Evolutionary conservation across 2,888 invertebrate species (phyloP), one percentile per base, ranked within the genome.

Genomic region (Synanthedon vespiformis): DNA sequence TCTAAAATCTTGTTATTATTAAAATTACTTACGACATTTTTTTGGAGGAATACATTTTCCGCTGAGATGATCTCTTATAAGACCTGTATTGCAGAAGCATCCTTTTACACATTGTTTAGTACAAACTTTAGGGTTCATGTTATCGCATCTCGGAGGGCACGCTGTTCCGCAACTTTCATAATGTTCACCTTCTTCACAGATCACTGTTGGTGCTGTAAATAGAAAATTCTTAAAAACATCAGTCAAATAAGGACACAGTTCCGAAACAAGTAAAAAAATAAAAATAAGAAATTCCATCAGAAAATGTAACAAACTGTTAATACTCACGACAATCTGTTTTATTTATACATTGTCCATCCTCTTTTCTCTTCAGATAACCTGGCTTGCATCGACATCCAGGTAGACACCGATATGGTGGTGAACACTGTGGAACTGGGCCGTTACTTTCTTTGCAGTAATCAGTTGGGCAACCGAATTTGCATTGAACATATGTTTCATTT

Each of bases 371-470:
- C 53, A 54, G 70, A 49, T 72, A 51, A 54, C 71, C 70, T 2
- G 64, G 0, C 5, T 55, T 58, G 51, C 75, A 75, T 4, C 58
- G 48, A 49, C 76, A 76, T 1, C 74, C 74, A 4, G 68, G 59
- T 2, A 53, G 54, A 41, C 75, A 74, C 0, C 56, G 52, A 0
- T 58, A 47, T 6, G 60, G 60, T 0, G 64, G 64, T 14, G 67
- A 62, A 44, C 72, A 74, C 1, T 53, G 40, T 3, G 57, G 13
- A 0, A 41, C 10, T 0, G 6, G 63, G 14, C 65, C 56, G 11
- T 51, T 64, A 34, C 72, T 71, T 34, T 72, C 57, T 1, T 51
- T 55, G 22, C 75, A 75, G 55, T 61, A 70, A 34, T 63, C 57
- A 0, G 53, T 52, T 2, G 58, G 55, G 18, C 70, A 72, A 3